Evolutionary conservation across 2,888 invertebrate genomes (phyloP), one percentile per base, ranked within the genome.

Genomic region (Girardia tigrina): DNA sequence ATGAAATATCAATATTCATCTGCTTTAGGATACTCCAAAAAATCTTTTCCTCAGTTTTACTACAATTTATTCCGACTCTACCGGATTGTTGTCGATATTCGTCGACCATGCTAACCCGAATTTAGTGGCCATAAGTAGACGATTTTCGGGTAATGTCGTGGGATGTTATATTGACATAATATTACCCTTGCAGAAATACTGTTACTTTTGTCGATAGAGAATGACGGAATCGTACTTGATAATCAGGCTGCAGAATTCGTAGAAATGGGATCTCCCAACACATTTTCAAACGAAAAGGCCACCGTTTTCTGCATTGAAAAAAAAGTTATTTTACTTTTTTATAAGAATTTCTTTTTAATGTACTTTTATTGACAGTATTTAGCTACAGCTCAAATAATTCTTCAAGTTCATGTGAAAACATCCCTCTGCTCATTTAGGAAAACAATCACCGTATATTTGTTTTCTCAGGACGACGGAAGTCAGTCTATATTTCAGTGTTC

Each of bases 11-110:
- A 56, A 20, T 56, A 12, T 56, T 56, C n/a, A 8, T 56, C n/a
- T 56, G n/a, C 23, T 56, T 16, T 16, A 56, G 56, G 56, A 56
- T 56, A 56, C 23, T 8, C 23, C 56, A 4, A 56, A 56, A n/a
- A 56, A 56, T n/a, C 56, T 56, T 20, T n/a, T 56, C 4, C n/a
- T 56, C 4, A 56, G 4, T 56, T 56, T 56, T 16, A 56, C 56
- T 20, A 20, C 56, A 16, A 56, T 56, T 56, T 56, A 56, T 56
- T 56, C 56, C 4, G n/a, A 56, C 56, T 20, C n/a, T 20, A 56
- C 56, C n/a, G 56, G 56, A 4, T 56, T 56, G n/a, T 56, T 56
- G n/a, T 56, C 56, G n/a, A 56, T 56, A 56, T 56, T 56, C 23
- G 4, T 56, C n/a, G 56, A 56, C n/a, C 56, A 56, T 20, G n/a